Evolutionary conservation across 2,888 invertebrate genomes (phyloP).

Genomic region (Sinohyriopsis cumingii): DNA sequence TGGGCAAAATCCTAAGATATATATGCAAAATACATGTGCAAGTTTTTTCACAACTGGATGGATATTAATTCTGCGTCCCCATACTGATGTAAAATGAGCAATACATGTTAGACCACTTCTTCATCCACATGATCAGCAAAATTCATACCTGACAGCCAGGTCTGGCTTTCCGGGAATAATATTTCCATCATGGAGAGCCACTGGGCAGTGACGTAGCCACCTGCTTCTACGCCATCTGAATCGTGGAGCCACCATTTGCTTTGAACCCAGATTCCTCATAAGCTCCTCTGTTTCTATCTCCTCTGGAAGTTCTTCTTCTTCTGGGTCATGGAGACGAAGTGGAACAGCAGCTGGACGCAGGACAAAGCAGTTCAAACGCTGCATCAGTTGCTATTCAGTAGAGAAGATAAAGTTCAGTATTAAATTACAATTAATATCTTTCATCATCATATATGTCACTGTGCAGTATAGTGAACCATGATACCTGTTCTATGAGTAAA

Average conservation of each 20-base stretch:
- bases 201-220: slow-evolving; percentile 70
- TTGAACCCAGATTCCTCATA: slow-evolving; percentile 62
- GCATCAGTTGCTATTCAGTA: slow-evolving; percentile 63
- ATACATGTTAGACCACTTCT: not conserved
- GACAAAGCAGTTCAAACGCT: slow-evolving; percentile 65
- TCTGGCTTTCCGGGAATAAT: slow-evolving; percentile 68
- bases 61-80: not conserved
- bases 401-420: not conserved
- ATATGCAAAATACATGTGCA: no score
- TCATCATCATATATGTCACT: no score
- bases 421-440: not conserved
- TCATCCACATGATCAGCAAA: not conserved
- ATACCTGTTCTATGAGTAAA: no score
- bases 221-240: slow-evolving; percentile 68
- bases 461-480: no score
- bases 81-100: not conserved
- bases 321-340: slow-evolving; percentile 63
- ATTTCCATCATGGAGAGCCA: slow-evolving; percentile 69
- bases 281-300: slow-evolving; percentile 70
- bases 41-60: not conserved
- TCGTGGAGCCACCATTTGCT: slow-evolving; percentile 66
- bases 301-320: slow-evolving; percentile 68
- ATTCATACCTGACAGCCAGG: slow-evolving; percentile 66
- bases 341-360: slow-evolving; percentile 68
- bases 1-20: no score